phyloP scores from a whole-genome alignment of 1,140 invertebrate species.

The Brachionus calyciflorus region DNA sequence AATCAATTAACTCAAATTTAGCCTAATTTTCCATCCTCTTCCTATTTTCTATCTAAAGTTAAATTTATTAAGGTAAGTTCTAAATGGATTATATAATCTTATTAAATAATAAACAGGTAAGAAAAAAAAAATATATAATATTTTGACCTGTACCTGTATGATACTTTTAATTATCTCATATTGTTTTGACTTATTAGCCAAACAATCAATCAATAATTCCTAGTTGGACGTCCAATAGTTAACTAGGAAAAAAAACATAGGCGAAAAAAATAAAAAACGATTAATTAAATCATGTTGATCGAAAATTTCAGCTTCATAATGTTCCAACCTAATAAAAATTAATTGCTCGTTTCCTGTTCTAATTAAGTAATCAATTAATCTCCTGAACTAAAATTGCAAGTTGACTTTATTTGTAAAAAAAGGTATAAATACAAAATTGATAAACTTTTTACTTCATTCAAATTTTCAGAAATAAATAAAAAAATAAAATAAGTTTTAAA shows the following conservation, averaged over 20 bases:
- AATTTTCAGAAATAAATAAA: neutral
- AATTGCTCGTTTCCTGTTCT: conserved; percentile 24
- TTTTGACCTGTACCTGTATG: conserved; percentile 16
- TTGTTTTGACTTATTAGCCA: conserved; percentile 30
- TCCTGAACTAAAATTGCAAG: neutral
- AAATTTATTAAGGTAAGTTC: conserved; percentile 8
- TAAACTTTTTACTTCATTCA: neutral
- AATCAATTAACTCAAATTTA: conserved; percentile 39
- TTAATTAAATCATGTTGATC: conserved; percentile 33
- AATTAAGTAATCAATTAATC: conserved; percentile 42
- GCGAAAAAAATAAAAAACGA: conserved; percentile 31
- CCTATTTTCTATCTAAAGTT: neutral
- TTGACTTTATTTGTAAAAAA: no score
- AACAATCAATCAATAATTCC: conserved; percentile 23
- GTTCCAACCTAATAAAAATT: conserved; percentile 21
- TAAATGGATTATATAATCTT: conserved; percentile 42
- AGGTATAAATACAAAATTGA: neutral
- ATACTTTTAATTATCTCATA: conserved; percentile 39
- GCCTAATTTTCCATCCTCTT: neutral
- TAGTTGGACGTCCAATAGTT: neutral
- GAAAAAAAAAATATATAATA: no score
- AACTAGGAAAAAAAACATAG: neutral
- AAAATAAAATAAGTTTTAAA: neutral
- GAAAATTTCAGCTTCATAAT: conserved; percentile 42
- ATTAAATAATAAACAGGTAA: neutral